A percentile compares a stretch with the other conserved stretches of the same genome.
These are phyloP conservation scores for Archivesica marissinica DNA, from an alignment of 1,140 invertebrate genomes.

Conservation along the genomic window DNA sequence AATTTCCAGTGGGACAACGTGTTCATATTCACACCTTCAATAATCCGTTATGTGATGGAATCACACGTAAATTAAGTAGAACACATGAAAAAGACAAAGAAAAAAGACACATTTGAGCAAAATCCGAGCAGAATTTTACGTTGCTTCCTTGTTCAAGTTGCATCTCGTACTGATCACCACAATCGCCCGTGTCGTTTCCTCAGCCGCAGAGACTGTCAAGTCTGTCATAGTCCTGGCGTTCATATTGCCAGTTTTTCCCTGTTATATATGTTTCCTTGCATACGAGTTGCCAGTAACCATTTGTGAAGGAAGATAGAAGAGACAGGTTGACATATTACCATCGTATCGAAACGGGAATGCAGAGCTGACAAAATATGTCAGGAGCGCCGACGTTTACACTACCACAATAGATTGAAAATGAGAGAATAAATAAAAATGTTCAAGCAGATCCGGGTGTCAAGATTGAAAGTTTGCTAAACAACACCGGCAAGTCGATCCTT, in stretches of 20 bases:
- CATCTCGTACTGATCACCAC: constrained; percentile 37
- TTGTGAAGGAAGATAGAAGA: constrained; percentile 61
- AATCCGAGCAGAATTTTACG: neutral
- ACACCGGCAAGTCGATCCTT: constrained; percentile 4
- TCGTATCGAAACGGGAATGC: constrained; percentile 58
- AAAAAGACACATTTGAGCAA: too few relatives aligned
- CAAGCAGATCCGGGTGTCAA: constrained; percentile 41
- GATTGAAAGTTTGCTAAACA: constrained; percentile 53
- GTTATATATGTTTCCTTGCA: constrained; percentile 66
- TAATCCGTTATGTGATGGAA: too few relatives aligned
- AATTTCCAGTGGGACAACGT: too few relatives aligned
- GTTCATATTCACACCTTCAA: too few relatives aligned
- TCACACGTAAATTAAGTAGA: too few relatives aligned
- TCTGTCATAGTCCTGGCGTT: constrained; percentile 61
- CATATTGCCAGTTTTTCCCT: constrained; percentile 59
- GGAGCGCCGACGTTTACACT: constrained; percentile 52
- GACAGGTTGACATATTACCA: constrained; percentile 65
- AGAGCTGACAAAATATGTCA: constrained; percentile 53
- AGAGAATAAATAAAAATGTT: constrained; percentile 62
- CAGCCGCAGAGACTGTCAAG: constrained; percentile 45
- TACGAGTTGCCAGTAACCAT: constrained; percentile 62
- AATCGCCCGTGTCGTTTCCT: constrained; percentile 13
- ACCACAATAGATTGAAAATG: constrained; percentile 58
- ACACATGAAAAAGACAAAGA: too few relatives aligned
- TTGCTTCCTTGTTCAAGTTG: constrained; percentile 29